These are phyloP conservation scores for Gavia stellata DNA, from an alignment of 2,113 vertebrate species.

Conservation along the genomic window DNA sequence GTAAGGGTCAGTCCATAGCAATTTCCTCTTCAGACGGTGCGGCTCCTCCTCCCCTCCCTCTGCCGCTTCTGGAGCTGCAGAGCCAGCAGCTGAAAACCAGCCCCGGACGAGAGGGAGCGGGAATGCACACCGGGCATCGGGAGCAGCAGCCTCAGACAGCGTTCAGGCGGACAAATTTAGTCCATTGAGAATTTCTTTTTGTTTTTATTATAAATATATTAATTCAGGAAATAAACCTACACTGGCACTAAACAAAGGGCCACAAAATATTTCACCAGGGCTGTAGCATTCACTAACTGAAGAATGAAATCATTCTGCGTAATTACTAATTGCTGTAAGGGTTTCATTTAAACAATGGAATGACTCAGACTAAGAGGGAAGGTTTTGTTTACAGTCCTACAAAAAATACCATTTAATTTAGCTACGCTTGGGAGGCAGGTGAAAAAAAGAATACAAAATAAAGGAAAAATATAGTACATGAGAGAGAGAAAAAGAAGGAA, in stretches of 20 bases:
- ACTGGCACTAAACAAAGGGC: background rate
- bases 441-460: background rate
- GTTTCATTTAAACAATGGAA: background rate
- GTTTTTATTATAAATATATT: background rate
- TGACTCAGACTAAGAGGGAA: background rate
- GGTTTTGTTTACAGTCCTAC: background rate
- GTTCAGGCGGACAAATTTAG: fast-evolving
- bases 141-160: fast-evolving
- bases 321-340: background rate
- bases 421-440: background rate
- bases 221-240: background rate
- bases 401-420: background rate
- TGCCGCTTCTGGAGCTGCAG: background rate
- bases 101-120: fast-evolving
- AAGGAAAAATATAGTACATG: background rate
- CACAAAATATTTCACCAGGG: background rate
- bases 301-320: background rate
- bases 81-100: background rate
- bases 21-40: background rate
- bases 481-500: background rate
- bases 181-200: background rate
- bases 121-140: fast-evolving
- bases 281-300: background rate
- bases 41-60: background rate
- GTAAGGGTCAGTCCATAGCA: background rate